Conservation (phyloP, 2,888 invertebrate genomes). For the Volucella inanis region DNA sequence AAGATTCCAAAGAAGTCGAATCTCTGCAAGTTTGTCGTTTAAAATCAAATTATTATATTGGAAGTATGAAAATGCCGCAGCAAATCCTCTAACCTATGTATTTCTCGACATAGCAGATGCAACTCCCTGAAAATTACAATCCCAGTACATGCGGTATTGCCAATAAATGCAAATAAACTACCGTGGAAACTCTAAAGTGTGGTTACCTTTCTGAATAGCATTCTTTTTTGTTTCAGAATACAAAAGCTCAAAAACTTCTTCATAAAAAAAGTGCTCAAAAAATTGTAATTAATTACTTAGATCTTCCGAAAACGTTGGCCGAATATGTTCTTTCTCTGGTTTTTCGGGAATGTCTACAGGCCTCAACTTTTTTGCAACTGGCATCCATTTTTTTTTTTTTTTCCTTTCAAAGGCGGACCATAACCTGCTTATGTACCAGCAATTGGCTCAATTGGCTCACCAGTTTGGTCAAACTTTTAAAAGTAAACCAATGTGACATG, state of each 20-base stretch:
- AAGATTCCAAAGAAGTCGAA: conserved; percentile 17
- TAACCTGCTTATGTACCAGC: conserved; percentile 3
- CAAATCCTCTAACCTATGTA: conserved; percentile 10
- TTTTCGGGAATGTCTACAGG: neutral
- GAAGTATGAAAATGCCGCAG: neutral
- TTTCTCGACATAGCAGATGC: conserved; percentile 12
- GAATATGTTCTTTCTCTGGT: neutral
- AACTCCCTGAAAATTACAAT: conserved; percentile 27
- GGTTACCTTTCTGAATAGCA: too few relatives aligned
- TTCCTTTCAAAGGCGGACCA: neutral
- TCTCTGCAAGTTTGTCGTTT: conserved; percentile 20
- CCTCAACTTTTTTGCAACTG: neutral
- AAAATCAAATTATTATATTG: conserved; percentile 10
- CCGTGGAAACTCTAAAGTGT: neutral
- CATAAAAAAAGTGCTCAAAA: too few relatives aligned
- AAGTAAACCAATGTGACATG: too few relatives aligned
- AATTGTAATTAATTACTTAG: too few relatives aligned
- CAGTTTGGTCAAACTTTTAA: neutral
- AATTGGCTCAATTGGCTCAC: conserved; percentile 5
- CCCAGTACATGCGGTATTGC: neutral
- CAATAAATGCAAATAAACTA: neutral
- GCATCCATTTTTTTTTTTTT: neutral
- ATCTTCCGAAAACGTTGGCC: too few relatives aligned
- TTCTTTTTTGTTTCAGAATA: too few relatives aligned
- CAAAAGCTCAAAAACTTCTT: too few relatives aligned